These are phyloP conservation scores for Sycon ciliatum DNA, from an alignment of 37 sponge, comb jelly and placozoan genomes.

Conservation along the genomic window DNA sequence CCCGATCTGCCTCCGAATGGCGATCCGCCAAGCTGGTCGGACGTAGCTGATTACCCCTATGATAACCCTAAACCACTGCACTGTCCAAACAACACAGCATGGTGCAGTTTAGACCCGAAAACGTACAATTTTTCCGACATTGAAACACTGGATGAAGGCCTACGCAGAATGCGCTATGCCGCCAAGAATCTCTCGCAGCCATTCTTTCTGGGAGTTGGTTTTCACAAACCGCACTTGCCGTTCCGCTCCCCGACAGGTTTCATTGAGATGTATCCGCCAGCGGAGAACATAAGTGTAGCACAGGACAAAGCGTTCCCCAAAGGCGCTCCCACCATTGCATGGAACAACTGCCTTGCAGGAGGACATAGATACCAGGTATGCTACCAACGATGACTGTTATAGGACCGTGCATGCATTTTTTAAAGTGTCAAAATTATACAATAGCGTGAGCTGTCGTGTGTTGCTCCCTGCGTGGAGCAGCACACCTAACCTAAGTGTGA, in stretches of 20 bases:
- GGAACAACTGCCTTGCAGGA: no score
- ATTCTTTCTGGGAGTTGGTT: slow-evolving; percentile 43
- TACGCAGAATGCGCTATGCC: slow-evolving; percentile 16
- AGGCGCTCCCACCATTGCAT: no score
- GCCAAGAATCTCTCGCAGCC: slow-evolving; percentile 2
- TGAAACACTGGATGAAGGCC: neutral
- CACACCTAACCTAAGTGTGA: no score
- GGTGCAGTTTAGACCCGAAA: slow-evolving; percentile 16
- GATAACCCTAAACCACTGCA: neutral
- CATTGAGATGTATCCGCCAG: slow-evolving; percentile 30
- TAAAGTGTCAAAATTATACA: no score
- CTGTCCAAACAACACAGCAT: slow-evolving; percentile 13
- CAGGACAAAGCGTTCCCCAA: no score
- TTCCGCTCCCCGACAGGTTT: slow-evolving; percentile 16
- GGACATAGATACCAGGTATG: no score
- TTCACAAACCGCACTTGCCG: slow-evolving; percentile 46
- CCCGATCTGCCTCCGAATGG: neutral
- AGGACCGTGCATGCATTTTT: no score
- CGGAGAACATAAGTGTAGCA: slow-evolving; percentile 12
- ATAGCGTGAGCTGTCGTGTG: no score
- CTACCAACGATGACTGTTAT: no score
- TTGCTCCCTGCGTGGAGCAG: no score
- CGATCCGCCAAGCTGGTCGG: slow-evolving; percentile 13
- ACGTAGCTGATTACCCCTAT: neutral
- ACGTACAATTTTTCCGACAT: slow-evolving; percentile 13